A percentile compares a stretch with the other conserved stretches of the same genome.
Conservation (phyloP, 2,113 vertebrate genomes). For the Poicephalus gulielmi region DNA sequence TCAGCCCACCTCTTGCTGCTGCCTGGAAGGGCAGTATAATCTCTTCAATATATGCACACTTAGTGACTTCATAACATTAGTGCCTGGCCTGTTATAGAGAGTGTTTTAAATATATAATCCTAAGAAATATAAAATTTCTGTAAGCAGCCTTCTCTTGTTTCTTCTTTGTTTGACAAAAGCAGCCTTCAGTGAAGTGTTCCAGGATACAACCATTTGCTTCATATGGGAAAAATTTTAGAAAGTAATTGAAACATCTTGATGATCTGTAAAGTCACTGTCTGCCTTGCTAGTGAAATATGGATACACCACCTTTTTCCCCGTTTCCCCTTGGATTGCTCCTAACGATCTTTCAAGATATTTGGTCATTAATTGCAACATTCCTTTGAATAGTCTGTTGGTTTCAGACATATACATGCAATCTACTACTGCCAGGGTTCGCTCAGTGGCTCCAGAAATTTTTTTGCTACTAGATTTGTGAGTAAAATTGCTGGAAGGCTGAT, state of each 20-base stretch:
- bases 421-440: not conserved
- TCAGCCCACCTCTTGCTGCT: not conserved
- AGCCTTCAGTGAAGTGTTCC: not conserved
- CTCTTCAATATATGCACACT: not conserved
- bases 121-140: not conserved
- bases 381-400: not conserved
- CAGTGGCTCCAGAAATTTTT: not conserved
- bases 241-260: not conserved
- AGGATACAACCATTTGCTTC: not conserved
- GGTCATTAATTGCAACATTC: not conserved
- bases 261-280: not conserved
- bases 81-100: not conserved
- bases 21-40: not conserved
- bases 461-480: not conserved
- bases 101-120: not conserved
- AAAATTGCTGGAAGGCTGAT: not conserved
- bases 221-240: not conserved
- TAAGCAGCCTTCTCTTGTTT: not conserved
- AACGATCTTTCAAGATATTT: not conserved
- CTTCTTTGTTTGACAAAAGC: not conserved
- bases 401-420: not conserved
- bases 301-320: not conserved
- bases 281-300: not conserved
- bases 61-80: not conserved
- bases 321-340: not conserved